Evolutionary conservation across 2,797 vertebrate species (phyloP).

Genomic region (Pipistrellus kuhlii): DNA sequence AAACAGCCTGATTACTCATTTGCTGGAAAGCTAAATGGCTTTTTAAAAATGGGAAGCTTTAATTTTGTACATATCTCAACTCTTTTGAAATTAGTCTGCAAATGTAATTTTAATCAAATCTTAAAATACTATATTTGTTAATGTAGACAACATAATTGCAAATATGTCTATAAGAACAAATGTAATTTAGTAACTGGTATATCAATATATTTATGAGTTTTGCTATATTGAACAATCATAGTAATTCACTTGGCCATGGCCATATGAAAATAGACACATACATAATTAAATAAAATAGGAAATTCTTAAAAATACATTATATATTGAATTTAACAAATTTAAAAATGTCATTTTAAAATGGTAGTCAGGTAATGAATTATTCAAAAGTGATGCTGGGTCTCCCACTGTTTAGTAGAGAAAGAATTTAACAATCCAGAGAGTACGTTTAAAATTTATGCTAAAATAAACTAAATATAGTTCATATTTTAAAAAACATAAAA

Average conservation of each 20-base stretch:
- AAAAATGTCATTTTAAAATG: constrained; percentile 14
- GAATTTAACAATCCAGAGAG: background rate
- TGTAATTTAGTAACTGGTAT: background rate
- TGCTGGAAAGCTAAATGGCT: background rate
- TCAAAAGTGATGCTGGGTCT: background rate
- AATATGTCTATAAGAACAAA: background rate
- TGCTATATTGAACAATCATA: background rate
- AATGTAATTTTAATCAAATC: constrained; percentile 38
- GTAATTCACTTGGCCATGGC: background rate
- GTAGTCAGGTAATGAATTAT: constrained; percentile 31
- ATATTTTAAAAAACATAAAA: constrained; percentile 26
- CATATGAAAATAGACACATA: background rate
- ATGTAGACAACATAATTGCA: constrained; percentile 10
- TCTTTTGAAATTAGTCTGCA: constrained; percentile 26
- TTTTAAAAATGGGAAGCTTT: constrained; percentile 5
- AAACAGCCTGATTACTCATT: background rate
- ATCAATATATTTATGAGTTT: background rate
- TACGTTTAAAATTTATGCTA: background rate
- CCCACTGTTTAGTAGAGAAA: background rate
- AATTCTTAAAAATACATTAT: constrained; percentile 23
- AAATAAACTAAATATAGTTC: constrained; percentile 34
- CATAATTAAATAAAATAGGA: background rate
- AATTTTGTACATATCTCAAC: constrained; percentile 12
- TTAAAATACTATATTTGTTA: constrained; percentile 6
- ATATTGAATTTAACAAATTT: constrained; percentile 1